phyloP scores from a whole-genome alignment of 2,113 vertebrate genomes.

The Ophthalmolycus amberensis region DNA sequence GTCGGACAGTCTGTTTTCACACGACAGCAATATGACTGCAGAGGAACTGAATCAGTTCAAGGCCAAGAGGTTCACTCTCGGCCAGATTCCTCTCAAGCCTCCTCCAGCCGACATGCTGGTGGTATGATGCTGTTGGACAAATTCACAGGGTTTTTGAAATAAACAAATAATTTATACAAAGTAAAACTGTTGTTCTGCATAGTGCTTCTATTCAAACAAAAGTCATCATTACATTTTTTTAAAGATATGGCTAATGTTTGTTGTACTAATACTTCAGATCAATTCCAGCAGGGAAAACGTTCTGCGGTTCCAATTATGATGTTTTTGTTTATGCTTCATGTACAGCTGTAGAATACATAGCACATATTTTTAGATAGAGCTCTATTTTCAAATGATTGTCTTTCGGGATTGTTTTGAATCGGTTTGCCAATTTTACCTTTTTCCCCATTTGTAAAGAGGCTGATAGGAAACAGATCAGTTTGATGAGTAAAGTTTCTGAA shows the following conservation, averaged over 20 bases:
- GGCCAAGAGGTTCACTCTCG: conserved; percentile 85
- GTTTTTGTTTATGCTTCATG: not conserved
- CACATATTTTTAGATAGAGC: conserved; percentile 10
- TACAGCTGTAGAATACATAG: not conserved
- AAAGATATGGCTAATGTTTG: not conserved
- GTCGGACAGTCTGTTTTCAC: conserved; percentile 83
- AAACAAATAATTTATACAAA: conserved; percentile 4
- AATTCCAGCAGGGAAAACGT: not conserved
- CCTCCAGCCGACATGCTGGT: conserved; percentile 86
- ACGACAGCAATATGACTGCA: conserved; percentile 82
- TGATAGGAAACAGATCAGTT: not conserved
- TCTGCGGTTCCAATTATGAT: not conserved
- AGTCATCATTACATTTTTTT: not conserved
- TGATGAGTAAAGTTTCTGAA: not conserved
- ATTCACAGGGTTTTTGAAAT: not conserved
- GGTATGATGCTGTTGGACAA: conserved; percentile 43
- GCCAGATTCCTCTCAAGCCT: conserved; percentile 88
- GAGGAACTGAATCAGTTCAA: conserved; percentile 91
- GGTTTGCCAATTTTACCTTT: not conserved
- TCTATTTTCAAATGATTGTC: not conserved
- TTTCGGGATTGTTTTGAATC: not conserved
- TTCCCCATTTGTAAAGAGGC: not conserved
- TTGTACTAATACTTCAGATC: not conserved
- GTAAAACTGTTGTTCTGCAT: not conserved
- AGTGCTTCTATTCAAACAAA: not conserved